A percentile compares a stretch with the other conserved stretches of the same genome.
These are phyloP conservation scores for Girardinichthys multiradiatus DNA, from an alignment of 2,113 vertebrate genomes.

Conservation along the genomic window DNA sequence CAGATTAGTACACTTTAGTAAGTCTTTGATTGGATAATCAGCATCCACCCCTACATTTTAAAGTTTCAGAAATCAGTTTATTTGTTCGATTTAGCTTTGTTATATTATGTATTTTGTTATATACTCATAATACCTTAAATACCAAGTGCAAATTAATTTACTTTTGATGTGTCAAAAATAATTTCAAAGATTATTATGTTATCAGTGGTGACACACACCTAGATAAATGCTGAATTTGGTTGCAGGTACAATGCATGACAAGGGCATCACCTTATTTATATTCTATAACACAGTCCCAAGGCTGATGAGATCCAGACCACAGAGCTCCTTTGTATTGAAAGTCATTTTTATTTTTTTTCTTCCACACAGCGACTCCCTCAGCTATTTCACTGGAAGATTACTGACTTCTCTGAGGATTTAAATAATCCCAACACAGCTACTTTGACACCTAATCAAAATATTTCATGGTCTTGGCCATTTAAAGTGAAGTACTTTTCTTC, in stretches of 20 bases:
- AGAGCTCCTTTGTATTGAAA: slow-evolving; percentile 1
- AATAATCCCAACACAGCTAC: slow-evolving; percentile 15
- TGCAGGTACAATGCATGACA: slow-evolving; percentile 17
- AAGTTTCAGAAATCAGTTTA: neutral
- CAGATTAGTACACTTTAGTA: neutral
- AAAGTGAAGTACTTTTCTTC: neutral
- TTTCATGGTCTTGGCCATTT: slow-evolving; percentile 21
- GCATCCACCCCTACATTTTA: too few relatives aligned
- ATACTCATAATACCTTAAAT: neutral
- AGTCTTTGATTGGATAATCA: neutral
- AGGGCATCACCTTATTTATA: slow-evolving; percentile 16
- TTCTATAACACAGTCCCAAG: slow-evolving; percentile 19
- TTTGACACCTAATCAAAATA: slow-evolving; percentile 11
- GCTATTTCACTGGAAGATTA: slow-evolving; percentile 28
- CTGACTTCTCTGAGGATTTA: slow-evolving; percentile 20
- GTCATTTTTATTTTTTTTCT: slow-evolving; percentile 14
- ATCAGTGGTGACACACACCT: slow-evolving; percentile 20
- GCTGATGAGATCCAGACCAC: slow-evolving; percentile 11
- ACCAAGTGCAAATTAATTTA: neutral
- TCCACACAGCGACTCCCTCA: neutral
- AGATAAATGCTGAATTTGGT: slow-evolving; percentile 19
- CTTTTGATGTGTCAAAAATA: neutral
- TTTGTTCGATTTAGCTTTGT: neutral
- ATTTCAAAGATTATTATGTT: neutral
- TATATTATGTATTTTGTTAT: neutral